Conservation (phyloP, 2,797 vertebrate species). For the Falco biarmicus region DNA sequence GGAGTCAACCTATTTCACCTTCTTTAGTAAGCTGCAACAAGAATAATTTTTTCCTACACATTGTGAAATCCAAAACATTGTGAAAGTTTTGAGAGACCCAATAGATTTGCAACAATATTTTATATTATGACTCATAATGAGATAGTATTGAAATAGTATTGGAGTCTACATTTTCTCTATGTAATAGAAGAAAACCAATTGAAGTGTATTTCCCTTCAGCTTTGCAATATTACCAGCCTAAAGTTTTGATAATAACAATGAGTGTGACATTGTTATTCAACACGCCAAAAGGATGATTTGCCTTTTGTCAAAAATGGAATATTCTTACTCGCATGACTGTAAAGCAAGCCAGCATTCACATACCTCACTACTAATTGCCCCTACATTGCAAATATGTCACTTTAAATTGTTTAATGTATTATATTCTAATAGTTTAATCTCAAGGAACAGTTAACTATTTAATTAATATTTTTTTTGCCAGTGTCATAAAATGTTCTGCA, state of each 20-base stretch:
- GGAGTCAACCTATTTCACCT: not conserved
- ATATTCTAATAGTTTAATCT: not conserved
- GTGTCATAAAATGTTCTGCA: not conserved
- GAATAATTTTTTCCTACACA: not conserved
- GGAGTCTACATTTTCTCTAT: not conserved
- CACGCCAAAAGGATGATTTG: not conserved
- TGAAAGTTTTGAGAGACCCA: not conserved
- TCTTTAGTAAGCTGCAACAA: not conserved
- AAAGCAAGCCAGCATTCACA: not conserved
- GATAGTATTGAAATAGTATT: not conserved
- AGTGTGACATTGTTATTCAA: not conserved
- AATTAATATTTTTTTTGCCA: not conserved
- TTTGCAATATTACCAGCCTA: not conserved
- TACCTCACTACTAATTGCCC: not conserved
- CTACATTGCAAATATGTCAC: not conserved
- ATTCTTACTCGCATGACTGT: not conserved
- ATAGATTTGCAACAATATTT: not conserved
- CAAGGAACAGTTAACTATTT: not conserved
- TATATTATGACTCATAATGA: not conserved
- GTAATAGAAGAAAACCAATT: not conserved
- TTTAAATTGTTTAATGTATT: not conserved
- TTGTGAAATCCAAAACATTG: no score
- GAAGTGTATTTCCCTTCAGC: not conserved
- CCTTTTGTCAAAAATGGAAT: not conserved
- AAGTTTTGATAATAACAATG: not conserved